Evolutionary conservation across 2,888 invertebrate genomes (phyloP).

Genomic region (Dexiosoma caninum): DNA sequence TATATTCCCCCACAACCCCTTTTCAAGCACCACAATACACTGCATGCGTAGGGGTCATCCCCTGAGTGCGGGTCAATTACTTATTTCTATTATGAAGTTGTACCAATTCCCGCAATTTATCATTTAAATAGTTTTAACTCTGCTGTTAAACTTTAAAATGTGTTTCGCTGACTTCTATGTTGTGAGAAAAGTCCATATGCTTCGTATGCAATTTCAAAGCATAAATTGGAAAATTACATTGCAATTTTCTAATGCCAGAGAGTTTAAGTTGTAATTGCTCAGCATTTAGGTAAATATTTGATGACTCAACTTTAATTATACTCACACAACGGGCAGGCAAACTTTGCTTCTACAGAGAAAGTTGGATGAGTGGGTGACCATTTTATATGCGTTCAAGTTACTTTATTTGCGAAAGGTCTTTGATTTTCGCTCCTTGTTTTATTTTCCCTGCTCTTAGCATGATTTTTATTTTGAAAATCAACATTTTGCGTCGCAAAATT

Average conservation of each 20-base stretch:
- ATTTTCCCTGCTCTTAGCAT: neutral
- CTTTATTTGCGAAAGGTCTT: constrained; percentile 2
- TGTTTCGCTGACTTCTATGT: neutral
- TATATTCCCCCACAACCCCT: too few species aligned
- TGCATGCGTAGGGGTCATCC: too few species aligned
- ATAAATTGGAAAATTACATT: constrained; percentile 13
- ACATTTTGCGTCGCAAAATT: neutral
- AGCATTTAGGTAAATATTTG: neutral
- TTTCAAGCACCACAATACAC: too few species aligned
- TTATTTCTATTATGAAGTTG: too few species aligned
- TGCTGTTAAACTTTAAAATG: neutral
- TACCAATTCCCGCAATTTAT: neutral
- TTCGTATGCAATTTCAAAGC: neutral
- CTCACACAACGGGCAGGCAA: neutral
- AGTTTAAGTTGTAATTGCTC: neutral
- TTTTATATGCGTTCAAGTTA: neutral
- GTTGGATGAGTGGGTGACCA: constrained; percentile 9
- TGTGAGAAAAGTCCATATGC: constrained; percentile 2
- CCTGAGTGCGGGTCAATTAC: too few species aligned
- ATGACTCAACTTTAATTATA: constrained; percentile 10
- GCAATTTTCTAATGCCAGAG: constrained; percentile 15
- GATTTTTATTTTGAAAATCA: neutral
- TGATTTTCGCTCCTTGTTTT: neutral
- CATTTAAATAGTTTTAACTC: neutral
- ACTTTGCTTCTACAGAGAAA: neutral